phyloP scores from a whole-genome alignment of 2,888 invertebrate species.

The Drosophila lutescens region DNA sequence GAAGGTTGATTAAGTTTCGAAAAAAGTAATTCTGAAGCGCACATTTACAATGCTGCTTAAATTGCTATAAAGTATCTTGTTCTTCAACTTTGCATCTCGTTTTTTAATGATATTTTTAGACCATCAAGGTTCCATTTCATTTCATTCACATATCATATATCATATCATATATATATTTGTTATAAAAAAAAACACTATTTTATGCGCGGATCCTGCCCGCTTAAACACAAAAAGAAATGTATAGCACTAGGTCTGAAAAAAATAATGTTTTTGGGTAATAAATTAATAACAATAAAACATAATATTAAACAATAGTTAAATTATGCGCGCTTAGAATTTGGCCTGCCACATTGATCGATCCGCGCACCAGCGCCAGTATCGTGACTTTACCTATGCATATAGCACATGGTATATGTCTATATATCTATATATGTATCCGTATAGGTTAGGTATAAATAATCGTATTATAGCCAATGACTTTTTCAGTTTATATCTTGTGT shows the following conservation, averaged over 20 bases:
- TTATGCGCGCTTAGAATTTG: conserved; percentile 71
- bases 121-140: conserved; percentile 73
- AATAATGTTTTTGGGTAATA: conserved; percentile 58
- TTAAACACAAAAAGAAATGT: conserved; percentile 76
- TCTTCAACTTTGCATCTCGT: conserved; percentile 17
- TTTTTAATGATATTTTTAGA: conserved; percentile 78
- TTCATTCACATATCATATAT: conserved; percentile 45
- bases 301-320: conserved; percentile 63
- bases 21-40: conserved; percentile 69
- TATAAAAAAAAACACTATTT: conserved; percentile 61
- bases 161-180: conserved; percentile 44
- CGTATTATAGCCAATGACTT: conserved; percentile 69
- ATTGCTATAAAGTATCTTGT: conserved; percentile 63
- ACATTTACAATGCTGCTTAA: conserved; percentile 79
- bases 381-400: conserved; percentile 45
- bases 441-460: conserved; percentile 48
- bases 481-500: conserved; percentile 26
- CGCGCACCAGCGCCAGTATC: conserved; percentile 69
- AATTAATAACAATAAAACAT: conserved; percentile 78
- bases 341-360: conserved; percentile 67
- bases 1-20: conserved; percentile 44
- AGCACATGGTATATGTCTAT: conserved; percentile 4
- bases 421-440: conserved; percentile 31
- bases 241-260: conserved; percentile 37
- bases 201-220: conserved; percentile 82